Percentiles rank a stretch among this genome's conserved stretches.
Evolutionary conservation across 1,140 invertebrate species (phyloP).

Genomic region (Leguminivora glycinivorella): DNA sequence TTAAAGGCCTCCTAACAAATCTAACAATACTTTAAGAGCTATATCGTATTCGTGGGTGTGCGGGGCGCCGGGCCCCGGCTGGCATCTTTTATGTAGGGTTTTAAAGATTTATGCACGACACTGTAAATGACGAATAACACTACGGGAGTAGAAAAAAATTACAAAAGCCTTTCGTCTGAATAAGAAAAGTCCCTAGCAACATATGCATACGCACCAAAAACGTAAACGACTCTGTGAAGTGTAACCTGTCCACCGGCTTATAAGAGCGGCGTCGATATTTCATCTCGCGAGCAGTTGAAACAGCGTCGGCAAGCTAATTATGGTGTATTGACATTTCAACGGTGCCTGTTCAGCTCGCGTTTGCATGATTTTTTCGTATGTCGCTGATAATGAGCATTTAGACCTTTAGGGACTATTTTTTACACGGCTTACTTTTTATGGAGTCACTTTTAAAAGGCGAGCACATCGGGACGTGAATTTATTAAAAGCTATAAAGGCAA

Average conservation of each 20-base stretch:
- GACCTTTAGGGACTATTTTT: constrained; percentile 19
- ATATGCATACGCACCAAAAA: too few relatives aligned
- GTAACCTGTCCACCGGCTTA: constrained; percentile 4
- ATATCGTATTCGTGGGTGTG: too few relatives aligned
- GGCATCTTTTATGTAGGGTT: too few relatives aligned
- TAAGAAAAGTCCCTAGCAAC: too few relatives aligned
- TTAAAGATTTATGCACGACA: too few relatives aligned
- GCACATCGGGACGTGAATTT: not conserved
- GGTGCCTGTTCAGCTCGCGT: constrained; percentile 15
- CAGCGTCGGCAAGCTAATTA: constrained; percentile 13
- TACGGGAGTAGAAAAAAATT: too few relatives aligned
- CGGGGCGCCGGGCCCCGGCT: too few relatives aligned
- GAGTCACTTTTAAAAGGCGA: not conserved
- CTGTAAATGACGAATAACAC: too few relatives aligned
- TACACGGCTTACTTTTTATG: not conserved
- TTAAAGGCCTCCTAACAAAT: too few relatives aligned
- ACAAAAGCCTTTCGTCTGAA: too few relatives aligned
- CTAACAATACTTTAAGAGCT: too few relatives aligned
- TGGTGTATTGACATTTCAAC: constrained; percentile 24
- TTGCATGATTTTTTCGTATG: constrained; percentile 29
- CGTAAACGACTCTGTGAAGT: not conserved
- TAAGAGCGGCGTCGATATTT: not conserved
- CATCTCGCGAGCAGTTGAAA: not conserved
- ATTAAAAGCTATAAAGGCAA: constrained; percentile 3
- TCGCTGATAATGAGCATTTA: constrained; percentile 20